phyloP scores from a whole-genome alignment of 2,888 invertebrate species.

The Oeneis ivallda region DNA sequence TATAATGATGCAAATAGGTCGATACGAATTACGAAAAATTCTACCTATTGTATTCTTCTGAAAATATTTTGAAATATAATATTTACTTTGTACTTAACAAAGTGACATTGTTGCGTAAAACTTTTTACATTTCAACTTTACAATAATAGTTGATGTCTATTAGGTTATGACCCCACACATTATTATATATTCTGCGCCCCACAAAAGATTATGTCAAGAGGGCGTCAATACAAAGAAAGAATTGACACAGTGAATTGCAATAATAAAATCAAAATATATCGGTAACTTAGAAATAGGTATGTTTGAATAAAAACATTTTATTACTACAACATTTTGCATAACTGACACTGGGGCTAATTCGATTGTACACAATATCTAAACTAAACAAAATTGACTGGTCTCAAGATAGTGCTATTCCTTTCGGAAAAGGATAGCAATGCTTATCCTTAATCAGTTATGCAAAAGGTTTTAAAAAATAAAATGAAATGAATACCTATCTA shows the following conservation, averaged over 20 bases:
- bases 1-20: conserved; percentile 9
- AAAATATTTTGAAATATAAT: background rate
- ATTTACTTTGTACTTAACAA: background rate
- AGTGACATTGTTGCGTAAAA: background rate
- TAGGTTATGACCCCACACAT: background rate
- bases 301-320: too few species aligned
- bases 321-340: too few species aligned
- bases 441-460: background rate
- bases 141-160: background rate
- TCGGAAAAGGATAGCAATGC: too few species aligned
- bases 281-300: too few species aligned
- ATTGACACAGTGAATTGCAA: background rate
- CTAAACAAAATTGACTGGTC: too few species aligned
- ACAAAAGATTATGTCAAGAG: background rate
- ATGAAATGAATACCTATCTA: too few species aligned
- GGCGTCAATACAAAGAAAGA: background rate
- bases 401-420: too few species aligned
- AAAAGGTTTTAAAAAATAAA: too few species aligned
- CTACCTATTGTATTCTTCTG: background rate
- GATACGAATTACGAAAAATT: background rate
- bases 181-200: too few species aligned
- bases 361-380: too few species aligned
- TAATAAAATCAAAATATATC: too few species aligned
- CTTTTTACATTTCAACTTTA: background rate
- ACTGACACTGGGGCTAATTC: too few species aligned